phyloP scores from a whole-genome alignment of 1,140 invertebrate genomes.

The Zaprionus kolodkinae region DNA sequence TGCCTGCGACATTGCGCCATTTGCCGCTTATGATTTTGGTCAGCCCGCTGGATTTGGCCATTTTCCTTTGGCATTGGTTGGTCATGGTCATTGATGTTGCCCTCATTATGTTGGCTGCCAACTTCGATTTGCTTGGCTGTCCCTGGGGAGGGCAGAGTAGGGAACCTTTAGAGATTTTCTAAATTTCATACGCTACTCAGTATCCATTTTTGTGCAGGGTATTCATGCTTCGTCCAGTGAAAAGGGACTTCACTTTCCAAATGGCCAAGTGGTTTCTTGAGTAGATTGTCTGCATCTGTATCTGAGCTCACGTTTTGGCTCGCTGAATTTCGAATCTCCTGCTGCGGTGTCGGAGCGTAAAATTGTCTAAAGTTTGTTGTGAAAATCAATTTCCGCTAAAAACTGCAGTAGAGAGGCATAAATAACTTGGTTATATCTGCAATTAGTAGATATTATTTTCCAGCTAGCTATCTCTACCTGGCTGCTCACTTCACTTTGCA shows the following conservation, averaged over 20 bases:
- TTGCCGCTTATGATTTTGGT: slow-evolving; percentile 50
- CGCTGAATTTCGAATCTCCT: slow-evolving; percentile 13
- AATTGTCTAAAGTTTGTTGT: slow-evolving; percentile 34
- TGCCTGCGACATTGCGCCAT: slow-evolving; percentile 24
- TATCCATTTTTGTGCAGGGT: not conserved
- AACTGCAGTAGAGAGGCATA: not conserved
- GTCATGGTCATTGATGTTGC: slow-evolving; percentile 63
- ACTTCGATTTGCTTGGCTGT: slow-evolving; percentile 58
- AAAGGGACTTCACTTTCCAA: not conserved
- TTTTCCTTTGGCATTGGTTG: slow-evolving; percentile 18
- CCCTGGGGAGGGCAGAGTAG: slow-evolving; percentile 35
- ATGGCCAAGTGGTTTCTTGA: not conserved
- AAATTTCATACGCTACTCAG: not conserved
- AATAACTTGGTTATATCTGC: not conserved
- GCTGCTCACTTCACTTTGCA: slow-evolving; percentile 2
- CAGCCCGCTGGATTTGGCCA: slow-evolving; percentile 20
- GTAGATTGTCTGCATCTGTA: slow-evolving; percentile 1
- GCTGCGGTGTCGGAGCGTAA: slow-evolving; percentile 27
- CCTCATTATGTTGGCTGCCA: slow-evolving; percentile 62
- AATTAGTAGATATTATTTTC: slow-evolving; percentile 21
- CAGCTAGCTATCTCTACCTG: not conserved
- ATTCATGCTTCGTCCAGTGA: not conserved
- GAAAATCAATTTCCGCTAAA: slow-evolving; percentile 6
- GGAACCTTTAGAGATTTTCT: slow-evolving; percentile 11
- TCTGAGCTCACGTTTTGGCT: slow-evolving; percentile 10